phyloP scores from a whole-genome alignment of 2,797 vertebrate genomes.

The Garrulus glandarius region DNA sequence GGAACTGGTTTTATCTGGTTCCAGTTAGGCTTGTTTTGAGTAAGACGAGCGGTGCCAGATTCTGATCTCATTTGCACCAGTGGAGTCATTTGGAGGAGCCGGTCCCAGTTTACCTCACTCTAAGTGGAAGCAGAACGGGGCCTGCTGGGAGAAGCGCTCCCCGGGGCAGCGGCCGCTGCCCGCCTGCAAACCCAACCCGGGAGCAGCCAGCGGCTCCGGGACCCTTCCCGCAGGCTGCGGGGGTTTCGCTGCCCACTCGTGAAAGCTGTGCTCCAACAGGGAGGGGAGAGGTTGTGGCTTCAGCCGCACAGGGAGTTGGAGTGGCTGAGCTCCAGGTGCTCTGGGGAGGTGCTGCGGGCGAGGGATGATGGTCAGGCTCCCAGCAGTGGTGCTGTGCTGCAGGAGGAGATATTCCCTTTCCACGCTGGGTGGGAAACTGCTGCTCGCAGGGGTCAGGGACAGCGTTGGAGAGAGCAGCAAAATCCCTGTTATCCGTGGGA shows the following conservation, averaged over 20 bases:
- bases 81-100: slow-evolving; percentile 42
- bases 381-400: fast-evolving
- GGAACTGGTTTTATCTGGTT: slow-evolving; percentile 56
- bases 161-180: neutral
- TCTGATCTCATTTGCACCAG: slow-evolving; percentile 65
- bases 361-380: neutral
- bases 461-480: neutral
- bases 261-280: neutral
- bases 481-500: fast-evolving
- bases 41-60: slow-evolving; percentile 38
- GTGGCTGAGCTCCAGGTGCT: neutral
- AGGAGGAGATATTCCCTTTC: neutral
- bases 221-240: neutral
- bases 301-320: fast-evolving
- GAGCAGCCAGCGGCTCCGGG: neutral
- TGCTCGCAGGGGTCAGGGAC: neutral
- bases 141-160: neutral
- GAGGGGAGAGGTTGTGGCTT: neutral
- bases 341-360: fast-evolving
- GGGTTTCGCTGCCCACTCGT: fast-evolving
- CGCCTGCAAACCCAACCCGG: neutral
- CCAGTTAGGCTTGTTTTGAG: slow-evolving; percentile 60
- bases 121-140: slow-evolving; percentile 20
- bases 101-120: slow-evolving; percentile 53
- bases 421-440: neutral